phyloP scores from a whole-genome alignment of 2,113 vertebrate genomes.

The Amblyornis subalaris region DNA sequence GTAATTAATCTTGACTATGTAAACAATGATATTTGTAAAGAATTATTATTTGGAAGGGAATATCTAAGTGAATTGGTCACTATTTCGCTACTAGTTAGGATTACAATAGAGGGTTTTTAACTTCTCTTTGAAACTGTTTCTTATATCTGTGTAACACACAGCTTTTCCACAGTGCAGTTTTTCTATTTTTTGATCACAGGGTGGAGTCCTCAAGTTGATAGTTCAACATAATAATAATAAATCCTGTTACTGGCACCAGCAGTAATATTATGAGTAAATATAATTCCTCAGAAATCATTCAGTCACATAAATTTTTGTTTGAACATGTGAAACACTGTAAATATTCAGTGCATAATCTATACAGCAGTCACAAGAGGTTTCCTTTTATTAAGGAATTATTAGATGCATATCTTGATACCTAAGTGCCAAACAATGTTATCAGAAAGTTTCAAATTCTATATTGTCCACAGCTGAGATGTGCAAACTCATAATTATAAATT shows the following conservation, averaged over 20 bases:
- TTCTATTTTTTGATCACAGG: background rate
- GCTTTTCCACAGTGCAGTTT: background rate
- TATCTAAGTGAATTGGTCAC: background rate
- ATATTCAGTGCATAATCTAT: background rate
- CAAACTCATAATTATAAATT: background rate
- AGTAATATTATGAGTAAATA: background rate
- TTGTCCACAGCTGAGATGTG: background rate
- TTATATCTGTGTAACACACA: background rate
- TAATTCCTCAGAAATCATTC: background rate
- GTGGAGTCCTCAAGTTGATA: background rate
- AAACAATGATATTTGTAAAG: background rate
- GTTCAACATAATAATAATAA: background rate
- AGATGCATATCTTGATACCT: background rate
- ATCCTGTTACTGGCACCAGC: background rate
- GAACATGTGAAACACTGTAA: background rate
- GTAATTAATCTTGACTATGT: background rate
- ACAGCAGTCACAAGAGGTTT: background rate
- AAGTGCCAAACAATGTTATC: background rate
- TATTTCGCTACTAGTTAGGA: background rate
- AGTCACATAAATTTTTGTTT: background rate
- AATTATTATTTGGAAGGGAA: background rate
- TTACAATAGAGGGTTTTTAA: background rate
- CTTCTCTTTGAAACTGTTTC: background rate
- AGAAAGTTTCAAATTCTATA: background rate
- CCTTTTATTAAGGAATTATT: background rate